Conservation (phyloP, 2,888 invertebrate species). For the Thumatha senex region DNA sequence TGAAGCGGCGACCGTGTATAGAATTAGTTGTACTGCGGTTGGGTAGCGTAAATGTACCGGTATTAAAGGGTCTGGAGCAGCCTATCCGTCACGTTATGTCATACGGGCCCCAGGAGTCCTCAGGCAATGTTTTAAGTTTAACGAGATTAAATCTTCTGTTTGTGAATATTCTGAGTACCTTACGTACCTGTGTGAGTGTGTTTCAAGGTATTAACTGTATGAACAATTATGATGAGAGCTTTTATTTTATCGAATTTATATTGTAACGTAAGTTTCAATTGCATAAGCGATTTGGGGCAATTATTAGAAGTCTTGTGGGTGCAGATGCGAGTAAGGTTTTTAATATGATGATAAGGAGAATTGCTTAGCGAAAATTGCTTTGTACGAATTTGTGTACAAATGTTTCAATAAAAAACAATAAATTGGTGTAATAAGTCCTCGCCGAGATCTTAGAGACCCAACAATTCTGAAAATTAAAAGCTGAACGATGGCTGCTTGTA, state of each 20-base stretch:
- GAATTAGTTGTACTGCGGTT: constrained; percentile 33
- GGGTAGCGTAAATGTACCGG: constrained; percentile 26
- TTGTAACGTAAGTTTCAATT: too few species aligned
- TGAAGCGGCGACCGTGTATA: constrained; percentile 25
- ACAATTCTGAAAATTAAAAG: too few species aligned
- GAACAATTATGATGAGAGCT: not conserved
- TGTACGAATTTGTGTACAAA: too few species aligned
- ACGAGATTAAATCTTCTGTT: constrained; percentile 47
- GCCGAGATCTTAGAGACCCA: too few species aligned
- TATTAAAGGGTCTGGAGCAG: constrained; percentile 45
- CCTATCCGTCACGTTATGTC: constrained; percentile 56
- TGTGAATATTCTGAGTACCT: constrained; percentile 20
- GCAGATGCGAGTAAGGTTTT: too few species aligned
- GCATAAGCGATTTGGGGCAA: too few species aligned
- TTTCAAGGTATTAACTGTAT: constrained; percentile 18
- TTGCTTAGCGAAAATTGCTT: too few species aligned
- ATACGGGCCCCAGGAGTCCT: constrained; percentile 47
- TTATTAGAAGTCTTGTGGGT: too few species aligned
- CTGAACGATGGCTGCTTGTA: too few species aligned
- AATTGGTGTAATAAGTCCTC: too few species aligned
- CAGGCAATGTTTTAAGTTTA: constrained; percentile 48
- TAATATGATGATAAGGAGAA: too few species aligned
- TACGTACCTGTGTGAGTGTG: constrained; percentile 14
- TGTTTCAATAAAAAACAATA: too few species aligned
- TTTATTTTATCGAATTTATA: not conserved